Conservation (phyloP, 2,888 invertebrate genomes). For the Noctua fimbriata region DNA sequence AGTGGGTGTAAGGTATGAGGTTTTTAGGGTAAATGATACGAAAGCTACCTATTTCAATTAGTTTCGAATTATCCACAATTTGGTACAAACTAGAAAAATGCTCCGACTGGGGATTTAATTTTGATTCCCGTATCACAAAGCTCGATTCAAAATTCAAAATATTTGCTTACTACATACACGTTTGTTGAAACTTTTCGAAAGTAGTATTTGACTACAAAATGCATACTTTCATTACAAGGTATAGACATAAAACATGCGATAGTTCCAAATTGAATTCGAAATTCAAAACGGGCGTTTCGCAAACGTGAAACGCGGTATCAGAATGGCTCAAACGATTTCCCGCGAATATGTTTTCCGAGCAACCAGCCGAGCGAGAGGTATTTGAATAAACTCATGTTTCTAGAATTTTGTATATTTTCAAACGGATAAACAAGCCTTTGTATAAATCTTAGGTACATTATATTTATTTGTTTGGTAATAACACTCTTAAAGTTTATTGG, state of each 20-base stretch:
- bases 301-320: slow-evolving; percentile 52
- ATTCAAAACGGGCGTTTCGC: slow-evolving; percentile 51
- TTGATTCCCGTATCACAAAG: neutral
- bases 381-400: slow-evolving; percentile 61
- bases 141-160: neutral
- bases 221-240: slow-evolving; percentile 32
- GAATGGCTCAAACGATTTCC: slow-evolving; percentile 61
- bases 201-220: slow-evolving; percentile 24
- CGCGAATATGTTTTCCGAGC: slow-evolving; percentile 58
- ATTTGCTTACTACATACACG: neutral
- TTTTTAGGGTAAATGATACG: neutral
- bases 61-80: neutral
- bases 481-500: slow-evolving; percentile 3
- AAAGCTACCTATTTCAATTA: neutral
- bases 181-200: neutral
- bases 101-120: neutral
- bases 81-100: neutral
- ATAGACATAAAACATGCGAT: slow-evolving; percentile 33
- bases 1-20: neutral
- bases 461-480: neutral
- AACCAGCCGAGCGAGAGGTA: slow-evolving; percentile 31
- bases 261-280: slow-evolving; percentile 58
- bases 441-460: slow-evolving; percentile 30
- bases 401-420: slow-evolving; percentile 58
- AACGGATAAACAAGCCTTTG: slow-evolving; percentile 47